phyloP scores from a whole-genome alignment of 2,797 vertebrate species.

The Xenentodon cancila region DNA sequence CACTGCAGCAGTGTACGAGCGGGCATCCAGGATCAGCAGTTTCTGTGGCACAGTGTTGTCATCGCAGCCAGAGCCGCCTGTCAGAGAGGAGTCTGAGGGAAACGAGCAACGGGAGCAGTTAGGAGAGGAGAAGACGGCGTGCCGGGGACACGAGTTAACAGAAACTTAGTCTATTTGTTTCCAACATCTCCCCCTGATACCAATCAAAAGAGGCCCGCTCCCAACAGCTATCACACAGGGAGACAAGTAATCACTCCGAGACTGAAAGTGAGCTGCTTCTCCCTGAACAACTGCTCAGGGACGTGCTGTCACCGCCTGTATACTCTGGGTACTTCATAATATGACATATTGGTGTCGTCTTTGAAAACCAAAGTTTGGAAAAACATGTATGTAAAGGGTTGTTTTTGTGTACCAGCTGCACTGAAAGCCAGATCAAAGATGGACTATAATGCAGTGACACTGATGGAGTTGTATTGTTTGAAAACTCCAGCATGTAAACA shows the following conservation, averaged over 20 bases:
- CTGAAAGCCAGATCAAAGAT: slow-evolving; percentile 5
- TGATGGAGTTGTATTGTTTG: not conserved
- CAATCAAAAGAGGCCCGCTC: slow-evolving; percentile 12
- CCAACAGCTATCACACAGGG: not conserved
- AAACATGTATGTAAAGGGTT: not conserved
- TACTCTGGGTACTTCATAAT: not conserved
- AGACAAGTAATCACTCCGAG: slow-evolving; percentile 29
- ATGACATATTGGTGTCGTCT: slow-evolving; percentile 9
- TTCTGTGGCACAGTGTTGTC: slow-evolving; percentile 89
- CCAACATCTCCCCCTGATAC: slow-evolving; percentile 41
- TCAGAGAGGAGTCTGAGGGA: slow-evolving; percentile 91
- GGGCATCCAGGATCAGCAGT: slow-evolving; percentile 95
- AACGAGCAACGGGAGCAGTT: slow-evolving; percentile 1
- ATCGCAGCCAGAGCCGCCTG: slow-evolving; percentile 86
- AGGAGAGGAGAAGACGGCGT: slow-evolving; percentile 9
- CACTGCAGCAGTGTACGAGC: slow-evolving; percentile 96
- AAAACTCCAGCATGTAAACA: slow-evolving; percentile 21
- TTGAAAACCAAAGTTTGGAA: slow-evolving; percentile 1
- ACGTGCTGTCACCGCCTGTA: slow-evolving; percentile 12
- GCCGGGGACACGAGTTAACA: slow-evolving; percentile 26
- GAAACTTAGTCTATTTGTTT: slow-evolving; percentile 26
- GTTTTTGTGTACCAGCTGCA: slow-evolving; percentile 1
- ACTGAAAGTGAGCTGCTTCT: slow-evolving; percentile 16
- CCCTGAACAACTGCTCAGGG: slow-evolving; percentile 4
- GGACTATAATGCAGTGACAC: slow-evolving; percentile 1